A percentile compares a stretch with the other conserved stretches of the same genome.
Evolutionary conservation across 2,113 vertebrate species (phyloP).

Genomic region (Castor canadensis): DNA sequence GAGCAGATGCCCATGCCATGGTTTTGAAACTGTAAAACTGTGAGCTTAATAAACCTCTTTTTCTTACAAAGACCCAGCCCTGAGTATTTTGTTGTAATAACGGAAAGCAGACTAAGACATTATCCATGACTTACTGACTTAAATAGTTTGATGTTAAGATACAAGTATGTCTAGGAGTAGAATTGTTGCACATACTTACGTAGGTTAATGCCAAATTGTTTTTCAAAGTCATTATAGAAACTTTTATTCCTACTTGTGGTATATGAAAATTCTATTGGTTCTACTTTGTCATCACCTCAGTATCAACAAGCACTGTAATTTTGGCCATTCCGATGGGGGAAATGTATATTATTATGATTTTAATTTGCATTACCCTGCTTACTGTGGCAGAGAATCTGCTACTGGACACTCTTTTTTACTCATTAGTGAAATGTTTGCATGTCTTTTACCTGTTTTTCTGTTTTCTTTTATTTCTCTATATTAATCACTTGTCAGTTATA

Average conservation of each 20-base stretch:
- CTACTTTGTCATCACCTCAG: not conserved
- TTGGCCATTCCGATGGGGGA: not conserved
- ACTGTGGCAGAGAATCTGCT: not conserved
- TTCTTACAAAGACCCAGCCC: not conserved
- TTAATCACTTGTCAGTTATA: not conserved
- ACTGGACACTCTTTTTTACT: not conserved
- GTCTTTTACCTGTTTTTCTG: not conserved
- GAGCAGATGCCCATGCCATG: not conserved
- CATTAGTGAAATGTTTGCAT: not conserved
- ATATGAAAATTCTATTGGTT: not conserved
- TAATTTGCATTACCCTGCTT: not conserved
- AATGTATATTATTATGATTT: not conserved
- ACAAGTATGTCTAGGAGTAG: not conserved
- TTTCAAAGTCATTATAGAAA: not conserved
- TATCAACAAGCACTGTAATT: slow-evolving; percentile 10
- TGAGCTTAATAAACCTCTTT: not conserved
- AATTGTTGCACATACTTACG: not conserved
- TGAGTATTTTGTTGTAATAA: not conserved
- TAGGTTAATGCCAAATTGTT: not conserved
- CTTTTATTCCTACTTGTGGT: not conserved
- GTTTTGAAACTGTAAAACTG: not conserved
- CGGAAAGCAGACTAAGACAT: not conserved
- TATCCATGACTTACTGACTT: not conserved
- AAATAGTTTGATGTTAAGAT: slow-evolving; percentile 18
- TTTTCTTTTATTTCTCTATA: not conserved